Evolutionary conservation across 2,888 invertebrate species (phyloP).

Genomic region (Troglohyphantes excavatus): DNA sequence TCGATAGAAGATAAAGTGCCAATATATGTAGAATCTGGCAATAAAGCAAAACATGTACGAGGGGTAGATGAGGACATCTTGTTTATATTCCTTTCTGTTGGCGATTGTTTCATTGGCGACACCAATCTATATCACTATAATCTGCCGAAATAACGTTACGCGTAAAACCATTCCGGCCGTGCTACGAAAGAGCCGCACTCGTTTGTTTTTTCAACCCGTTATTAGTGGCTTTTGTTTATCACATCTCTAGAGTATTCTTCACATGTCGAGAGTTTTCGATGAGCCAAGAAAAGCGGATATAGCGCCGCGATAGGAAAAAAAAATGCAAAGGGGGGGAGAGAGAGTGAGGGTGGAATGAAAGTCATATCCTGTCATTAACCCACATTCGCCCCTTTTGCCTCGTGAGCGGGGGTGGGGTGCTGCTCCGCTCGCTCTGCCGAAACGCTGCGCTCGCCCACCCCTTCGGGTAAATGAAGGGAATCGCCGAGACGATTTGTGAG

Average conservation of each 20-base stretch:
- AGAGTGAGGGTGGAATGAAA: conserved; percentile 52
- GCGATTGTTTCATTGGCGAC: no score
- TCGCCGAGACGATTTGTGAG: background rate
- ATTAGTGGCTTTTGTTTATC: conserved; percentile 68
- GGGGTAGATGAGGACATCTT: no score
- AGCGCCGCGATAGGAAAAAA: conserved; percentile 38
- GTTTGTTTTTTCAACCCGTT: conserved; percentile 9
- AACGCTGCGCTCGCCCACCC: conserved; percentile 31
- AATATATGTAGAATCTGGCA: no score
- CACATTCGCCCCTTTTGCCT: conserved; percentile 78
- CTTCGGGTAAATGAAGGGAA: conserved; percentile 1
- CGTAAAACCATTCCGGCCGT: no score
- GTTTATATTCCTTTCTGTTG: no score
- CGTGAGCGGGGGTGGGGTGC: conserved; percentile 64
- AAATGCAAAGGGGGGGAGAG: background rate
- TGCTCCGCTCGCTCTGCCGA: conserved; percentile 29
- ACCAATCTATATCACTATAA: no score
- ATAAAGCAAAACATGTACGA: no score
- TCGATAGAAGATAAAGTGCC: no score
- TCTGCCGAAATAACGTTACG: no score
- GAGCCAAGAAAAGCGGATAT: conserved; percentile 74
- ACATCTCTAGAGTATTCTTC: conserved; percentile 54
- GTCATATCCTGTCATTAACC: conserved; percentile 79
- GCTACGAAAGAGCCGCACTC: background rate
- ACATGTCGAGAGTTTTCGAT: conserved; percentile 57